Evolutionary conservation across 1,140 invertebrate species (phyloP).

Genomic region (Drosophila paulistorum): DNA sequence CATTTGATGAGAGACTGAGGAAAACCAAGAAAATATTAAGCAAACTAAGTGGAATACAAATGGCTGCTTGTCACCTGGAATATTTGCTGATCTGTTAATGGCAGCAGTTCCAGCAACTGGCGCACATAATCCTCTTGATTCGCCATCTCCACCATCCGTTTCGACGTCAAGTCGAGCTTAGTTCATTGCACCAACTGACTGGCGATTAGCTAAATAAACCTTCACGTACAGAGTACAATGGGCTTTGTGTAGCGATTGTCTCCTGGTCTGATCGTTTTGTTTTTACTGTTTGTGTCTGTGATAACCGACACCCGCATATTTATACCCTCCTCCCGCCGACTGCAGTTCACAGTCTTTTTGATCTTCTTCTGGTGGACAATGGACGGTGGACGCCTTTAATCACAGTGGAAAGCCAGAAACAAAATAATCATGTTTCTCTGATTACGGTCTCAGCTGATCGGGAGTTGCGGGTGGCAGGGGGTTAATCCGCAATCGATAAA

Average conservation of each 20-base stretch:
- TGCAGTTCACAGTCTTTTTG: neutral
- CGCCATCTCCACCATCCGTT: conserved; percentile 6
- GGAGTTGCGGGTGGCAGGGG: neutral
- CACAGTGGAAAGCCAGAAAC: neutral
- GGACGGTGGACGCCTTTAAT: neutral
- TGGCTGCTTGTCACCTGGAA: neutral
- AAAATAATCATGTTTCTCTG: conserved; percentile 3
- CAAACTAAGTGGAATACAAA: neutral
- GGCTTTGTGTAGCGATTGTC: conserved; percentile 8
- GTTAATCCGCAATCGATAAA: neutral
- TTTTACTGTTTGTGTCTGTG: conserved; percentile 35
- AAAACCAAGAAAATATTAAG: neutral
- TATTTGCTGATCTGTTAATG: conserved; percentile 37
- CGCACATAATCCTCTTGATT: conserved; percentile 28
- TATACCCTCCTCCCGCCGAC: conserved; percentile 19
- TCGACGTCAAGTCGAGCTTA: conserved; percentile 9
- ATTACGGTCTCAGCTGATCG: neutral
- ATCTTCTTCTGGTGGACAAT: neutral
- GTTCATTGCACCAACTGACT: conserved; percentile 2
- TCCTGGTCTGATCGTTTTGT: conserved; percentile 35
- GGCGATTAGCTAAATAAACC: neutral
- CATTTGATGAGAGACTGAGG: conserved; percentile 49
- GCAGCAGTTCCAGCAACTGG: conserved; percentile 49
- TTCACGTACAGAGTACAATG: neutral
- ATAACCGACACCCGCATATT: conserved; percentile 66